Base-by-base conservation (phyloP, 2,113 vertebrate species). In the Cephalophus harveyi region DNA sequence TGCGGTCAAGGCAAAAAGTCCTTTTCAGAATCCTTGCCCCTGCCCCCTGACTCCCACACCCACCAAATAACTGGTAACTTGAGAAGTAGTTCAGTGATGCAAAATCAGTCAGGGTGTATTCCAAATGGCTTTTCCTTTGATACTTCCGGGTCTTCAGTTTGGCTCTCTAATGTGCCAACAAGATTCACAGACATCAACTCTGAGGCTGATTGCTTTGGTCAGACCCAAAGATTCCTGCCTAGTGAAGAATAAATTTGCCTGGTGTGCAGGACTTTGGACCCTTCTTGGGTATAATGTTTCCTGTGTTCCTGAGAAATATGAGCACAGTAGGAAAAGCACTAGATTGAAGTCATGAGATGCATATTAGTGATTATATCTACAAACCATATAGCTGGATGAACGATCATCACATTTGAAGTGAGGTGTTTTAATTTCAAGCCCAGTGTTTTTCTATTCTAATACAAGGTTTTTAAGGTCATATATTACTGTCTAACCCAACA, bases 21-120 rank as follows among this genome's bases (percentile, higher is more conserved):
- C 21, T 62, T 64, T 10, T 40, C 67, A 81, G 36, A 89, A 82
- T 50, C 6, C 2, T 78, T 17, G 1, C 40, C 17, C 30, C 46
- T 0, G 21, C 25, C 27, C 15, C 2, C 6, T 83, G 16, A 1
- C 64, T 12, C n/a, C 40, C 0, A 33, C 8, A 1, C 46, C 76
- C 7, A 48, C 6, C 78, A 97, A 85, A 71, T 67, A 79, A 87
- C 27, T 87, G 17, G 17, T 13, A 36, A 91, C 2, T 25, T 88
- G 12, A 94, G 21, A 9, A n/a, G 89, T 94, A 84, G 21, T 78
- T 93, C 33, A 85, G 36, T 3, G 17, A 57, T 23, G 46, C 7
- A 81, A 95, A 54, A 13, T n/a, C 19, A 95, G 5, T 64, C 9
- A 54, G 91, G 7, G 79, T 88, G 1, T 36, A 5, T 36, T 28